phyloP scores from a whole-genome alignment of 2,797 vertebrate genomes.

The Periophthalmus magnuspinnatus region DNA sequence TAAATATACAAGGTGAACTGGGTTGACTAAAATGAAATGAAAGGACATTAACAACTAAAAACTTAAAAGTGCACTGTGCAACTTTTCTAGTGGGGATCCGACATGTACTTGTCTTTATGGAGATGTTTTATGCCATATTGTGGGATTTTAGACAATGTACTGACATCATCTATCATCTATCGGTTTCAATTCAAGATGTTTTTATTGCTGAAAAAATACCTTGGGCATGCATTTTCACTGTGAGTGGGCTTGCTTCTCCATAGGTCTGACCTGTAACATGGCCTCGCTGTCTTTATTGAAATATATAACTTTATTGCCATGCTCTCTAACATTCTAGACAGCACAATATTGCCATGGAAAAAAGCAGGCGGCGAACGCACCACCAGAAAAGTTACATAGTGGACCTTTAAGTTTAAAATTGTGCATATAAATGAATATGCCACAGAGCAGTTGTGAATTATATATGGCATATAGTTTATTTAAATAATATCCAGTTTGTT shows the following conservation, averaged over 20 bases:
- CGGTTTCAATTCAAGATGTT: too few species aligned
- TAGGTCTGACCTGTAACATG: too few species aligned
- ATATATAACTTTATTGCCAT: too few species aligned
- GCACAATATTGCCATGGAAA: background rate
- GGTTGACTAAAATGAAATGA: slow-evolving; percentile 58
- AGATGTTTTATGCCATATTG: too few species aligned
- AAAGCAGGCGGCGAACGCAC: background rate
- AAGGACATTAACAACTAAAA: slow-evolving; percentile 15
- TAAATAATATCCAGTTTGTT: background rate
- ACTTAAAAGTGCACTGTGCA: background rate
- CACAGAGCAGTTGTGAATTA: background rate
- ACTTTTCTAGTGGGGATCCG: background rate
- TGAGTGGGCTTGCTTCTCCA: too few species aligned
- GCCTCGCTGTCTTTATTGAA: too few species aligned
- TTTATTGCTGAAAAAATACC: too few species aligned
- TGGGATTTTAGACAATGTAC: too few species aligned
- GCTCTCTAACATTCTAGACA: too few species aligned
- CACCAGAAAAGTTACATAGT: background rate
- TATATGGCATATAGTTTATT: background rate
- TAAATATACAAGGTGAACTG: slow-evolving; percentile 98
- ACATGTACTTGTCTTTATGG: background rate
- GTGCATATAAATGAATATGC: background rate
- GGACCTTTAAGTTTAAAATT: background rate
- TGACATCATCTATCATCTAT: too few species aligned
- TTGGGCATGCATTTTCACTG: too few species aligned